phyloP scores from a whole-genome alignment of 2,797 vertebrate species.

The Sciurus carolinensis region DNA sequence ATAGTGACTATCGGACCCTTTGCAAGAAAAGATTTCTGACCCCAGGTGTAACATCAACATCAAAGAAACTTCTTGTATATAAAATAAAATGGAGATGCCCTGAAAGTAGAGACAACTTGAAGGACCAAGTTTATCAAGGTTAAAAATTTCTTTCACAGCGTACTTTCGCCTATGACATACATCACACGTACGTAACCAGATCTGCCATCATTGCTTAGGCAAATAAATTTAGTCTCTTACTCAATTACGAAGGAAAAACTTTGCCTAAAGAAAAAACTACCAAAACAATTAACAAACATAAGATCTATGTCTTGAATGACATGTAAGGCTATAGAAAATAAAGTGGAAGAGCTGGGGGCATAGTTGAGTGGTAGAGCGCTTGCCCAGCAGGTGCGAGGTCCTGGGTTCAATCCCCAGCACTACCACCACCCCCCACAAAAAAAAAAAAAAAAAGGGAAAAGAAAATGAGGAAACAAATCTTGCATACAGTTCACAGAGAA shows the following conservation, averaged over 20 bases:
- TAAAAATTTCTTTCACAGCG: not conserved
- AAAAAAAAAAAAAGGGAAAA: too few species aligned
- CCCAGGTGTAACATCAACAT: not conserved
- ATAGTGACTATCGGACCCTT: not conserved
- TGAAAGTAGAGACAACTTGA: not conserved
- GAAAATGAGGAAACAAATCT: not conserved
- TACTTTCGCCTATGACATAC: not conserved
- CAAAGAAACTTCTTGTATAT: not conserved
- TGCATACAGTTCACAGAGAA: conserved; percentile 32
- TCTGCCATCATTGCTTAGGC: not conserved
- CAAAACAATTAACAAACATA: not conserved
- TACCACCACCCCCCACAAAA: too few species aligned
- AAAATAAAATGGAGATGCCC: not conserved
- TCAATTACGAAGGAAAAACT: not conserved
- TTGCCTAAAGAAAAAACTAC: not conserved
- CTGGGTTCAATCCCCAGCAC: not conserved
- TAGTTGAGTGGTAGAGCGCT: not conserved
- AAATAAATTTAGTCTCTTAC: not conserved
- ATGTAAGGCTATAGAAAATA: not conserved
- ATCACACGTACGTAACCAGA: too few species aligned
- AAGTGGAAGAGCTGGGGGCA: not conserved
- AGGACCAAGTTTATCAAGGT: not conserved
- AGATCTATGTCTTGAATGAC: not conserved
- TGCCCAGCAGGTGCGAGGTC: not conserved
- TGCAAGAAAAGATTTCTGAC: not conserved